A percentile compares a stretch with the other conserved stretches of the same genome.
These are phyloP conservation scores for Byasa hedistus DNA, from an alignment of 2,888 invertebrate species.

Conservation along the genomic window DNA sequence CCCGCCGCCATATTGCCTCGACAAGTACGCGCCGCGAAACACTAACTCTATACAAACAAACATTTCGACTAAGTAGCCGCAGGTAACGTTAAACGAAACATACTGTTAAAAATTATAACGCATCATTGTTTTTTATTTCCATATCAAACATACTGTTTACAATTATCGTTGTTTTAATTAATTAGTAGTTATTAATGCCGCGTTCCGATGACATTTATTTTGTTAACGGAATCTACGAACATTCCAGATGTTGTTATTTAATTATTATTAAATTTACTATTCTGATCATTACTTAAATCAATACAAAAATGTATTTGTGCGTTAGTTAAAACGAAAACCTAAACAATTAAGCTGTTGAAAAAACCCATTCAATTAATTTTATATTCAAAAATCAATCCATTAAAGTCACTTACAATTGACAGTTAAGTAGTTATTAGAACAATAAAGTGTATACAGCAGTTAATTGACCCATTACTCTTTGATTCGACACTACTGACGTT, in stretches of 20 bases:
- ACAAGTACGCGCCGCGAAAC: slow-evolving; percentile 56
- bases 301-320: too few species aligned
- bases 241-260: too few species aligned
- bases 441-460: slow-evolving; percentile 2
- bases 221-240: too few species aligned
- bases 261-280: too few species aligned
- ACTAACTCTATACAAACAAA: slow-evolving; percentile 39
- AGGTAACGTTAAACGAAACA: slow-evolving; percentile 12
- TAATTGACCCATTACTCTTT: slow-evolving; percentile 13
- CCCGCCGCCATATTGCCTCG: slow-evolving; percentile 61
- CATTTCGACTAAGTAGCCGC: slow-evolving; percentile 27
- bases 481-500: slow-evolving; percentile 1
- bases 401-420: background rate
- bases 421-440: slow-evolving; percentile 6
- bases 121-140: background rate
- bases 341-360: too few species aligned
- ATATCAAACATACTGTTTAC: background rate
- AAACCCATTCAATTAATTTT: too few species aligned
- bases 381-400: background rate
- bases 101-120: background rate
- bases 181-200: background rate
- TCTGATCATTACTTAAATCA: too few species aligned
- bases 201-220: too few species aligned
- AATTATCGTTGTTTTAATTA: background rate
- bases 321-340: too few species aligned